Evolutionary conservation across 2,113 vertebrate species (phyloP).

Genomic region (Corvus moneduloides): DNA sequence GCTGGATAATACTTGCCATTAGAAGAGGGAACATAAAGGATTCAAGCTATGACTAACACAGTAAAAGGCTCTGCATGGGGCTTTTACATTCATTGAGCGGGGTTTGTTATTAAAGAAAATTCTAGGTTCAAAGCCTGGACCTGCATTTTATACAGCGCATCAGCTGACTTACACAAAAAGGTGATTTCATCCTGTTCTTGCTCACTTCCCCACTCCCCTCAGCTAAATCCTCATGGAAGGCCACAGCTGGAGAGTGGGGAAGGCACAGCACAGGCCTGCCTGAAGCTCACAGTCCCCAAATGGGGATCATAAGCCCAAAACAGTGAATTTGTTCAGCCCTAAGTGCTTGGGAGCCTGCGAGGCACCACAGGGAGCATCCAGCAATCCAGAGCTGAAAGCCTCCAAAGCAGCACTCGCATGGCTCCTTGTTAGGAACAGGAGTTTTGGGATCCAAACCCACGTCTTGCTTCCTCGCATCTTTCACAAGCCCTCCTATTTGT

Average conservation of each 20-base stretch:
- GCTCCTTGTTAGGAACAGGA: background rate
- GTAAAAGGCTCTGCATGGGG: conserved; percentile 66
- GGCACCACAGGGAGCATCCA: background rate
- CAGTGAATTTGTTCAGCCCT: accelerated
- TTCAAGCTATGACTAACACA: conserved; percentile 75
- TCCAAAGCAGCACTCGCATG: background rate
- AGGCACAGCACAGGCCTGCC: background rate
- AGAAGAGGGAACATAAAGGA: conserved; percentile 74
- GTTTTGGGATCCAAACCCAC: conserved; percentile 47
- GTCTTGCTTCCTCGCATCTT: background rate
- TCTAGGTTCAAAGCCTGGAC: conserved; percentile 55
- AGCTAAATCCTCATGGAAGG: background rate
- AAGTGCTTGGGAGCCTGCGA: accelerated
- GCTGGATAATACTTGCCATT: conserved; percentile 75
- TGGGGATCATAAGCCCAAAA: background rate
- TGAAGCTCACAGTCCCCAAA: background rate
- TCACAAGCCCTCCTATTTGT: background rate
- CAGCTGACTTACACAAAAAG: conserved; percentile 38
- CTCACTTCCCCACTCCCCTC: background rate
- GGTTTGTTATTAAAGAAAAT: conserved; percentile 69
- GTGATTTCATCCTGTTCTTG: background rate
- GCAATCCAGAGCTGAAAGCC: background rate
- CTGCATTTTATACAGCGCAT: background rate
- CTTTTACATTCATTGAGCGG: conserved; percentile 69
- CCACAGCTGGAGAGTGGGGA: background rate